phyloP scores from a whole-genome alignment of 2,797 vertebrate species.

The Poeciliopsis presidionis region DNA sequence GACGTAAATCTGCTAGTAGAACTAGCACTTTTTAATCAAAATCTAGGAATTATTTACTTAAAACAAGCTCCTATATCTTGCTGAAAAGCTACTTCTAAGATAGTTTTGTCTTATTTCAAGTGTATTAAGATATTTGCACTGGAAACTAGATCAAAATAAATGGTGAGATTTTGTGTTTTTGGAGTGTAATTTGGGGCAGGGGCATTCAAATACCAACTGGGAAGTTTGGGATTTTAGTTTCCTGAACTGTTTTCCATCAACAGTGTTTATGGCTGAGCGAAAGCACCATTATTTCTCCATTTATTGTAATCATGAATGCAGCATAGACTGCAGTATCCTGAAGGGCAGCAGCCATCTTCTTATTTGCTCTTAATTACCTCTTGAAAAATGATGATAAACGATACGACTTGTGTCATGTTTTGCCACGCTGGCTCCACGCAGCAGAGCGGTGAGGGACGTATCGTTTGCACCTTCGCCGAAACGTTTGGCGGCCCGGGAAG shows the following conservation, averaged over 20 bases:
- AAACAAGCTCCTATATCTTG: no score
- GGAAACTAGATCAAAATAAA: no score
- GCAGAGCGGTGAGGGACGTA: conserved; percentile 40
- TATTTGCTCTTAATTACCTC: conserved; percentile 42
- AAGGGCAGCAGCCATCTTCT: conserved; percentile 18
- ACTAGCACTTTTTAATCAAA: no score
- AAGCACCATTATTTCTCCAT: neutral
- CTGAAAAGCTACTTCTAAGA: no score
- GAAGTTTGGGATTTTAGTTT: neutral
- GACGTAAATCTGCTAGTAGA: no score
- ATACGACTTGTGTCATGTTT: conserved; percentile 34
- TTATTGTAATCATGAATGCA: neutral
- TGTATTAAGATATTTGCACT: no score
- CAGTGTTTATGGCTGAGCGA: neutral
- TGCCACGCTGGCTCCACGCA: conserved; percentile 36
- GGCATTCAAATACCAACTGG: neutral
- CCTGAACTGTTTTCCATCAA: neutral
- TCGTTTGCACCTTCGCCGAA: conserved; percentile 74
- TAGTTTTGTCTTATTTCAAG: no score
- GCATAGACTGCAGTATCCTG: neutral
- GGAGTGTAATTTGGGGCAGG: no score
- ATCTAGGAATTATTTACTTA: no score
- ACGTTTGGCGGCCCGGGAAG: conserved; percentile 72
- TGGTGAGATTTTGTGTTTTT: no score
- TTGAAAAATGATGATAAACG: conserved; percentile 46